Evolutionary conservation across 2,797 vertebrate genomes (phyloP).

Genomic region (Paedocypris micromegethes): DNA sequence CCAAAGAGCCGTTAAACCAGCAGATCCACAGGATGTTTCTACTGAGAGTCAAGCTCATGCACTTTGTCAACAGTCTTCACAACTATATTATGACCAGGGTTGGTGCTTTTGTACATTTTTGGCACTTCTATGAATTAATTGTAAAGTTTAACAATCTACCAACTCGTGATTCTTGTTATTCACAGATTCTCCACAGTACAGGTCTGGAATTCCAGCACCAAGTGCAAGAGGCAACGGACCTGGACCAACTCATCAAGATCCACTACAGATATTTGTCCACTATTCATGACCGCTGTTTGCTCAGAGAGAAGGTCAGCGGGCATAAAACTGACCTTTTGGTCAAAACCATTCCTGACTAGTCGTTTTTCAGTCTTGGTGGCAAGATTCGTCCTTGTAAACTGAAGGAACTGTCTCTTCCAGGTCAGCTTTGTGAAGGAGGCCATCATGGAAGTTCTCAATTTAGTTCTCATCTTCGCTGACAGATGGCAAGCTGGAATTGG

Average conservation of each 20-base stretch:
- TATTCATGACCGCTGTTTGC: slow-evolving; percentile 92
- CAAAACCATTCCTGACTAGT: background rate
- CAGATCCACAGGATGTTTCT: slow-evolving; percentile 96
- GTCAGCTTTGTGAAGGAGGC: slow-evolving; percentile 98
- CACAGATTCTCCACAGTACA: slow-evolving; percentile 94
- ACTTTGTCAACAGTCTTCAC: slow-evolving; percentile 98
- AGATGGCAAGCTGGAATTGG: slow-evolving; percentile 93
- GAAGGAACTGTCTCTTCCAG: slow-evolving; percentile 59
- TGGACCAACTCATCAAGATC: slow-evolving; percentile 97
- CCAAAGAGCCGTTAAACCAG: slow-evolving; percentile 72
- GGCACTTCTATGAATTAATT: background rate
- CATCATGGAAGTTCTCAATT: slow-evolving; percentile 96
- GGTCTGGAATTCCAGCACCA: slow-evolving; percentile 98
- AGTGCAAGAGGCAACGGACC: slow-evolving; percentile 94
- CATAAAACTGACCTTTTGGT: background rate
- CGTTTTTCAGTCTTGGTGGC: background rate
- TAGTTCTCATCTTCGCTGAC: slow-evolving; percentile 95
- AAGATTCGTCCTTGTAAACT: background rate
- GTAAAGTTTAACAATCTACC: background rate
- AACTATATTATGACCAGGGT: slow-evolving; percentile 99
- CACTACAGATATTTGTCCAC: slow-evolving; percentile 96
- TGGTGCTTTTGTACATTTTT: slow-evolving; percentile 40
- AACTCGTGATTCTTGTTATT: slow-evolving; percentile 16
- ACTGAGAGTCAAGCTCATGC: slow-evolving; percentile 95
- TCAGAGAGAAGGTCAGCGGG: slow-evolving; percentile 86